Conservation (phyloP, 2,797 vertebrate genomes). For the Perdix hodgsoniae region DNA sequence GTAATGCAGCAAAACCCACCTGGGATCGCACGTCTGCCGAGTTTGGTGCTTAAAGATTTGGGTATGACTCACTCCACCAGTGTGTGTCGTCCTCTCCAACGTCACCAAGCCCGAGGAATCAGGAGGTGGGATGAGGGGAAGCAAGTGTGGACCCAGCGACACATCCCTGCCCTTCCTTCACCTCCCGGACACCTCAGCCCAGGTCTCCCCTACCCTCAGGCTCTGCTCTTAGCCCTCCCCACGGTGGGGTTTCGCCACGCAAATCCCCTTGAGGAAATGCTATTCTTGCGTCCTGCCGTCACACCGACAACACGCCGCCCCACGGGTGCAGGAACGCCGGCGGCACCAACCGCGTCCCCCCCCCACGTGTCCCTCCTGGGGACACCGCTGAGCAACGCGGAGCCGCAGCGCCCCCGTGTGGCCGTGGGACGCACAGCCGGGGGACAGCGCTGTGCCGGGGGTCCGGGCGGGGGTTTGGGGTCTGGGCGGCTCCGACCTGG, state of each 20-base stretch:
- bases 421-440: not conserved
- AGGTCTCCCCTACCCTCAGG: not conserved
- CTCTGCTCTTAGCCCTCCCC: not conserved
- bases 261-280: not conserved
- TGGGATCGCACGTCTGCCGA: not conserved
- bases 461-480: not conserved
- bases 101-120: not conserved
- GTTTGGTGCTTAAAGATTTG: not conserved
- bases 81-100: not conserved
- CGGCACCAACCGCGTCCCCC: not conserved
- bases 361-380: not conserved
- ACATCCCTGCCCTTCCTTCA: not conserved
- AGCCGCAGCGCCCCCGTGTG: constrained; percentile 68
- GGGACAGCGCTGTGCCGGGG: not conserved
- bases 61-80: not conserved
- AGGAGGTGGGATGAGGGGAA: not conserved
- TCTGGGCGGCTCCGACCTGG: not conserved
- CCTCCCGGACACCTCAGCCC: not conserved
- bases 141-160: not conserved
- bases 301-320: not conserved
- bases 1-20: not conserved
- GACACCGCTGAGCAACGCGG: not conserved
- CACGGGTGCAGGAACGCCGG: accelerated
- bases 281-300: not conserved
- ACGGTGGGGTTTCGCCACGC: not conserved